These are phyloP conservation scores for Parascotia fuliginaria DNA, from an alignment of 2,888 invertebrate genomes.

Conservation along the genomic window DNA sequence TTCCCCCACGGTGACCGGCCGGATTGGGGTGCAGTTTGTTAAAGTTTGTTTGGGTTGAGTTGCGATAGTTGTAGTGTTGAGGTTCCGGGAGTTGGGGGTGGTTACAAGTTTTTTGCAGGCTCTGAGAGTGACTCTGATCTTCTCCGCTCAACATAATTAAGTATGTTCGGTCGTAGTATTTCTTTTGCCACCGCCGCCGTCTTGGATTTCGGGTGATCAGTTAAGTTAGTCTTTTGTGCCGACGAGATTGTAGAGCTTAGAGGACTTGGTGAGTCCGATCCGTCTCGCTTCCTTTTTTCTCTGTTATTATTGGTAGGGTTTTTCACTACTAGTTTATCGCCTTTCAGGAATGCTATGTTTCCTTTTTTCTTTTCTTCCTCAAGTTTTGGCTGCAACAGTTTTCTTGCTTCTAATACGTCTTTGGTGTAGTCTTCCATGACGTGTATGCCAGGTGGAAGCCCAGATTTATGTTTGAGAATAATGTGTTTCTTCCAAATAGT, in stretches of 20 bases:
- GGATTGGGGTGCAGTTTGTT: constrained; percentile 6
- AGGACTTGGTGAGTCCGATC: background rate
- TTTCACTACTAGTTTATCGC: background rate
- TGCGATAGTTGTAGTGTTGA: background rate
- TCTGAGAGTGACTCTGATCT: too few species aligned
- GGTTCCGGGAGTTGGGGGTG: too few species aligned
- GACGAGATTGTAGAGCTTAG: background rate
- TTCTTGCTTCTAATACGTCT: background rate
- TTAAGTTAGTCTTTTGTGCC: background rate
- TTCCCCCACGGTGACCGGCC: constrained; percentile 16
- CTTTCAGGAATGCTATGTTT: background rate
- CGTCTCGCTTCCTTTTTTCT: background rate
- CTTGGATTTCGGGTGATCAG: too few species aligned
- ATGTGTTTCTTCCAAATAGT: background rate
- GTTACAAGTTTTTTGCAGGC: background rate
- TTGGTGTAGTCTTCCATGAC: background rate
- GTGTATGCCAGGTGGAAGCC: background rate
- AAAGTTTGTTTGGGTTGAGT: background rate
- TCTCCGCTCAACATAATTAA: too few species aligned
- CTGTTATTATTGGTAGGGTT: background rate
- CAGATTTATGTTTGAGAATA: background rate
- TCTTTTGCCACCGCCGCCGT: too few species aligned
- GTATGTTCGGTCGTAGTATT: too few species aligned
- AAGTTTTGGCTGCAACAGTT: background rate
- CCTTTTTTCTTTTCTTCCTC: background rate